A percentile compares a stretch with the other conserved stretches of the same genome.
Evolutionary conservation across 2,113 vertebrate species (phyloP).

Genomic region (Gymnarchus niloticus): DNA sequence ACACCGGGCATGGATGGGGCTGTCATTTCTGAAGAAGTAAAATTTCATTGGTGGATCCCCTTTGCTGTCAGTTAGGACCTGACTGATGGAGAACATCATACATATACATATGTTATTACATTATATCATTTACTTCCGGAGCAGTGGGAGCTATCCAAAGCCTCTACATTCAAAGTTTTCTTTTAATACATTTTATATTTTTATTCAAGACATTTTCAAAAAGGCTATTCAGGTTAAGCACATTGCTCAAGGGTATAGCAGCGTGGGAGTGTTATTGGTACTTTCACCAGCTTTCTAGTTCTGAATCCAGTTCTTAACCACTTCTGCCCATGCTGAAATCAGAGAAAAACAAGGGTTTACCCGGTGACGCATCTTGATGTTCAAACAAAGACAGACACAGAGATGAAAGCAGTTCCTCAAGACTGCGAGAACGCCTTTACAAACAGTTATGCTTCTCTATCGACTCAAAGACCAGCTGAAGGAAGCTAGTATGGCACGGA

Average conservation of each 20-base stretch:
- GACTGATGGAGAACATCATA: not conserved
- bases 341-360: not conserved
- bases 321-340: not conserved
- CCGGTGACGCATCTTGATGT: not conserved
- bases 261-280: not conserved
- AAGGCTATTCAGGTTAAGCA: conserved; percentile 1
- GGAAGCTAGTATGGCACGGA: not conserved
- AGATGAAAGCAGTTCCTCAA: not conserved
- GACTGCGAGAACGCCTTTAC: not conserved
- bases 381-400: not conserved
- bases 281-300: not conserved
- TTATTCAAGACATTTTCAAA: not conserved
- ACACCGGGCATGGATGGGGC: no score
- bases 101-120: no score
- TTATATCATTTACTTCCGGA: not conserved
- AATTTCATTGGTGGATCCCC: not conserved
- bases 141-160: not conserved
- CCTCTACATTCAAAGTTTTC: not conserved
- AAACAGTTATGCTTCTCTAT: not conserved
- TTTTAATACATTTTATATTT: not conserved
- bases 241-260: not conserved
- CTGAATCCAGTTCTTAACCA: not conserved
- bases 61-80: not conserved
- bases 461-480: no score
- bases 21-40: no score